Base-by-base conservation (phyloP, 2,797 vertebrate genomes). In the Rhynchonycteris naso region DNA sequence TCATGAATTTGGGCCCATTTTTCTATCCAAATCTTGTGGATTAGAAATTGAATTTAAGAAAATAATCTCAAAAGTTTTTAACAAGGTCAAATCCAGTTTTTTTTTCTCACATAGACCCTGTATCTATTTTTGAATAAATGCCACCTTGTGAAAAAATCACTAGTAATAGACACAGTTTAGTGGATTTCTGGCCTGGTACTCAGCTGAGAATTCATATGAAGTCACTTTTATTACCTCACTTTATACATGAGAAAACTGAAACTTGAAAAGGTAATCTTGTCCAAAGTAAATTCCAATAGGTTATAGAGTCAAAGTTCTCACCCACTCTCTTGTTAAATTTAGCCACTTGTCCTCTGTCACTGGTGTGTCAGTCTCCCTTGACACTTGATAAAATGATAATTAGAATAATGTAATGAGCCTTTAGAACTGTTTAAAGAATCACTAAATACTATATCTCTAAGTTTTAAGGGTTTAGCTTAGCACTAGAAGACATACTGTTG, bases 111-210 rank as follows among this genome's bases (percentile, higher is more conserved):
- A 43, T 3, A 84, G 33, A 16, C 15, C 26, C 43, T 90, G 30
- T 76, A 38, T 76, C 50, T 47, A 30, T 28, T 95, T 93, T 80
- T 78, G 52, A 30, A 69, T 61, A 71, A 94, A 47, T 84, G 28
- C 58, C 75, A 71, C 7, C 28, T 90, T 87, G n/a, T 84, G 50
- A 93, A 91, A 89, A 63, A 91, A 91, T 80, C n/a, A 72, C 33
- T 84, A 89, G n/a, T 58, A 85, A 88, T 68, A 84, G 21, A 65
- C 82, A 69, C 15, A 76, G 65, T 43, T 68, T 63, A 74, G 21
- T 59, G 72, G 21, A 43, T 54, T 81, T 35, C 66, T 43, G 9
- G 11, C 18, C 9, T 91, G 12, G 19, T 38, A 59, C 50, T 84
- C 24, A n/a, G 56, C n/a, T 52, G 69, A 90, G 52, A 52, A 35